Conservation (phyloP, 2,797 vertebrate species). For the Diceros bicornis region DNA sequence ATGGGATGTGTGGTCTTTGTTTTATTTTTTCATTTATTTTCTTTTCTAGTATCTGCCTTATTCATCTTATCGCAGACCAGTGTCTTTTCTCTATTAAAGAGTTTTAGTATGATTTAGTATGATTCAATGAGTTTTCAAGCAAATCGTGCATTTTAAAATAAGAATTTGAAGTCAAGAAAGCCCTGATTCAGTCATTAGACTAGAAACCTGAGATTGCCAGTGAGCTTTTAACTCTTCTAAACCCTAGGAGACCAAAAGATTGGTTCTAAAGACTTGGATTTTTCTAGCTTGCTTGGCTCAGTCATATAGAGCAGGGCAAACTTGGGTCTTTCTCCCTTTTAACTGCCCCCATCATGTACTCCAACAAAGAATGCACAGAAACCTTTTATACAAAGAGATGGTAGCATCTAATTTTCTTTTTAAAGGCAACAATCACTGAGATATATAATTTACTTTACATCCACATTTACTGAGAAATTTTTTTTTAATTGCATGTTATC, state of each 20-base stretch:
- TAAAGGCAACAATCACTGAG: background rate
- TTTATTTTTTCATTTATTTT: background rate
- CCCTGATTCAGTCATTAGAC: background rate
- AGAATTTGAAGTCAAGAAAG: background rate
- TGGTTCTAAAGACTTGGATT: background rate
- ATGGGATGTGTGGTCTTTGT: background rate
- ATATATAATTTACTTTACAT: background rate
- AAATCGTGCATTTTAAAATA: constrained; percentile 1
- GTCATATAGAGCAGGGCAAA: background rate
- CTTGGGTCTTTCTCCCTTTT: background rate
- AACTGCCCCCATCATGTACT: background rate
- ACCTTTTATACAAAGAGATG: background rate
- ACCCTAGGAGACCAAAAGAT: background rate
- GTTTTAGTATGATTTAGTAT: background rate
- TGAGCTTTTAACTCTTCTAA: background rate
- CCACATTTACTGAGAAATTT: background rate
- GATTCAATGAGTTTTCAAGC: background rate
- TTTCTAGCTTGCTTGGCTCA: background rate
- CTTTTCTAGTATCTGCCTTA: background rate
- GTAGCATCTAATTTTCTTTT: background rate
- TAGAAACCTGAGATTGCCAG: background rate
- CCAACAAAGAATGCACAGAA: background rate
- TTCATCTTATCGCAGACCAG: background rate
- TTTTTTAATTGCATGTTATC: background rate
- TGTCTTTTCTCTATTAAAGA: background rate